Conservation (phyloP, 2,888 invertebrate species). For the Mantis religiosa region DNA sequence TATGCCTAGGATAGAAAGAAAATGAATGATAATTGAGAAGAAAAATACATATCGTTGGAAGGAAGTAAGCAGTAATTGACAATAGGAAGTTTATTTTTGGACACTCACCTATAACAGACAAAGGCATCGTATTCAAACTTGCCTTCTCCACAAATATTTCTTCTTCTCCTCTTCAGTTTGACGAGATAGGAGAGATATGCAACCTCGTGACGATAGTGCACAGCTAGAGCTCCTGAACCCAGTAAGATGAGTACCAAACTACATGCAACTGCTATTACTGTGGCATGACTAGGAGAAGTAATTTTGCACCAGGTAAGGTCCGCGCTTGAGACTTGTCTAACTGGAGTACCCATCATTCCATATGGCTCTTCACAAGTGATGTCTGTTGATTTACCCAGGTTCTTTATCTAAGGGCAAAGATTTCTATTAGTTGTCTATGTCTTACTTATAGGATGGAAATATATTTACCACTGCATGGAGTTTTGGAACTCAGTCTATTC, state of each 20-base stretch:
- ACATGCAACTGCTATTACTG: not conserved
- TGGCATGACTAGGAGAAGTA: not conserved
- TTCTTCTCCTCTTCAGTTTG: slow-evolving; percentile 1
- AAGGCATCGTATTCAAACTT: slow-evolving; percentile 27
- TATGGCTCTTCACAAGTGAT: not conserved
- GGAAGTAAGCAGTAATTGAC: not conserved
- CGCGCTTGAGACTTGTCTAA: not conserved
- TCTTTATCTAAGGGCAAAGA: not conserved
- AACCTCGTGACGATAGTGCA: slow-evolving; percentile 20
- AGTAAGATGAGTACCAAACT: not conserved
- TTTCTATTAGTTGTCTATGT: not conserved
- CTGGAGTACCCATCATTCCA: not conserved
- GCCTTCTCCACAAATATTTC: not conserved
- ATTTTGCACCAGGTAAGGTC: not conserved
- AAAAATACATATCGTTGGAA: too few species aligned
- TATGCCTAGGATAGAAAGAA: too few species aligned
- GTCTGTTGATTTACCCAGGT: not conserved
- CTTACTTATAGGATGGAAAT: too few species aligned
- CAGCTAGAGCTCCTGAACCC: not conserved
- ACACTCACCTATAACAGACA: slow-evolving; percentile 28
- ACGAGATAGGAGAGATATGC: slow-evolving; percentile 25
- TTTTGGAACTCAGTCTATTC: too few species aligned
- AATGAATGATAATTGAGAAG: too few species aligned
- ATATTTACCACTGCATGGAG: too few species aligned
- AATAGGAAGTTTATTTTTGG: not conserved